A percentile compares a stretch with the other conserved stretches of the same genome.
Conservation (phyloP, 2,888 invertebrate species). For the Drosophila parthenogenetica region DNA sequence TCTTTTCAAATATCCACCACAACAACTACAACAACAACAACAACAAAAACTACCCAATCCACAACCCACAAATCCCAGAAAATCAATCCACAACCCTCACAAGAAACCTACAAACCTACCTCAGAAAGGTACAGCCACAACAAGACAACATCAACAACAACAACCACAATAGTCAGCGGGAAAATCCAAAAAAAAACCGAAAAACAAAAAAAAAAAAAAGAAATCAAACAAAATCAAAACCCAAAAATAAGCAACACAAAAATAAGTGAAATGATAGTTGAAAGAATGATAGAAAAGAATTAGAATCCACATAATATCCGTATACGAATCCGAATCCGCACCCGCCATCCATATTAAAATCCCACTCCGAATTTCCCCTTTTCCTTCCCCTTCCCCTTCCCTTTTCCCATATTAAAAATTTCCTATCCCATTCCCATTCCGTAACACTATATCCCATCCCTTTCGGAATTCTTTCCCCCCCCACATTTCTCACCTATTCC, state of each 20-base stretch:
- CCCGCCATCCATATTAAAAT: not conserved
- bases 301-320: not conserved
- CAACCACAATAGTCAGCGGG: not conserved
- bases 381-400: not conserved
- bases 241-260: not conserved
- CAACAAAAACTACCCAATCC: not conserved
- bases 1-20: not conserved
- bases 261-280: constrained; percentile 4
- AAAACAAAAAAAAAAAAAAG: not conserved
- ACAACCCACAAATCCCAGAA: too few species aligned
- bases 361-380: not conserved
- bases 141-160: too few species aligned
- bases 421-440: not conserved
- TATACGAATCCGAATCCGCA: not conserved
- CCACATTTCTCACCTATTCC: not conserved
- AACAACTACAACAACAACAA: not conserved
- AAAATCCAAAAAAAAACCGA: not conserved
- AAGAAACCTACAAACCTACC: not conserved
- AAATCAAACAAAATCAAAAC: not conserved
- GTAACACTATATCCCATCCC: too few species aligned
- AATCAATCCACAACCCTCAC: too few species aligned
- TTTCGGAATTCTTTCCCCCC: not conserved
- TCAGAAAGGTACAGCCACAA: not conserved
- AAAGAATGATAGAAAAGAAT: constrained; percentile 10
- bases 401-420: not conserved